Conservation (phyloP, 2,888 invertebrate species). For the Homarus gammarus region DNA sequence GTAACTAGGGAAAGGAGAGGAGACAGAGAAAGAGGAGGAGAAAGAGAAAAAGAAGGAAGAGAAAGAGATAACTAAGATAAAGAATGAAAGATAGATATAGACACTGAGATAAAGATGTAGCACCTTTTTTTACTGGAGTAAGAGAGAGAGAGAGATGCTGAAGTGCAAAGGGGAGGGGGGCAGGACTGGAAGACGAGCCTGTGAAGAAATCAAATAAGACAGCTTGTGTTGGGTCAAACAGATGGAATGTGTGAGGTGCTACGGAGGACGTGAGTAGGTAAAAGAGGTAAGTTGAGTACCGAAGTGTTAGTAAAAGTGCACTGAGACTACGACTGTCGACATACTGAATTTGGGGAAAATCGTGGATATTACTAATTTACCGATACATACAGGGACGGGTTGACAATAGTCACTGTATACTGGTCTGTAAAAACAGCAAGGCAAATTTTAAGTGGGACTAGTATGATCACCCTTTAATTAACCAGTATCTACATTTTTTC, state of each 20-base stretch:
- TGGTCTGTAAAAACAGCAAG: slow-evolving; percentile 12
- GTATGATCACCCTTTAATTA: slow-evolving; percentile 1
- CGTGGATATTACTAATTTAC: neutral
- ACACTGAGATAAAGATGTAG: too few relatives aligned
- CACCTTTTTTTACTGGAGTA: too few relatives aligned
- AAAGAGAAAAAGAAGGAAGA: too few relatives aligned
- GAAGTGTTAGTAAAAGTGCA: neutral
- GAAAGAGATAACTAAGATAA: too few relatives aligned
- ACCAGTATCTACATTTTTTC: neutral
- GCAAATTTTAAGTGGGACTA: neutral
- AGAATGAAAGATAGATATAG: too few relatives aligned
- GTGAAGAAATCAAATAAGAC: neutral
- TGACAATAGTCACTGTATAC: neutral
- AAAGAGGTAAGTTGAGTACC: neutral
- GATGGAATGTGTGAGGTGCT: neutral
- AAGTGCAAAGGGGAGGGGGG: neutral
- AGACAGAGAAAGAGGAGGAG: too few relatives aligned
- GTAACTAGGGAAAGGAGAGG: too few relatives aligned
- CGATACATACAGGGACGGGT: slow-evolving; percentile 16
- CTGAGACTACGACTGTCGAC: too few relatives aligned
- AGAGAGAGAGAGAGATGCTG: neutral
- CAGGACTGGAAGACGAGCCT: too few relatives aligned
- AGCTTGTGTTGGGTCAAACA: neutral
- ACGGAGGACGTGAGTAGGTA: neutral
- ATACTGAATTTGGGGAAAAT: too few relatives aligned